Evolutionary conservation across 2,888 invertebrate species (phyloP).

Genomic region (Cenopis cana): DNA sequence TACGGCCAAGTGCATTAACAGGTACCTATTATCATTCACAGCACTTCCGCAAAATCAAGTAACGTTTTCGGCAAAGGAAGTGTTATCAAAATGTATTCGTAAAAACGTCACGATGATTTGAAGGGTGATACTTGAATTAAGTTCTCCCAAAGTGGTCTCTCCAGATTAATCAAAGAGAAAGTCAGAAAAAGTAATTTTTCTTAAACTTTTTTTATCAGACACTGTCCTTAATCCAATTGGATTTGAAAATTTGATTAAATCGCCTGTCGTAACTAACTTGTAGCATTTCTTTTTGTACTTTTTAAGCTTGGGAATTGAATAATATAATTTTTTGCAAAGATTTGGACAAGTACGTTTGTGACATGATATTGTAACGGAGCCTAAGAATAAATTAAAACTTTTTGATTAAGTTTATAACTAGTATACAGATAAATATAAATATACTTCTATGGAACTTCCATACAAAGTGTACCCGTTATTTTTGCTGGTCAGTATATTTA

Average conservation of each 20-base stretch:
- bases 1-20: too few species aligned
- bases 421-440: too few species aligned
- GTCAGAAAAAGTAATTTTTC: conserved; percentile 22
- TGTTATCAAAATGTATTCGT: conserved; percentile 5
- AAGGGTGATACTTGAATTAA: conserved; percentile 41
- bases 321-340: not conserved
- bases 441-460: too few species aligned
- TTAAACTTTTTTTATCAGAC: conserved; percentile 41
- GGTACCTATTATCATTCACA: too few species aligned
- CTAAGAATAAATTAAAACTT: not conserved
- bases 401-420: not conserved
- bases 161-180: conserved; percentile 40
- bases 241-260: conserved; percentile 40
- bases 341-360: not conserved
- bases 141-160: conserved; percentile 33
- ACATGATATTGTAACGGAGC: not conserved
- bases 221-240: conserved; percentile 31
- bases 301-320: not conserved
- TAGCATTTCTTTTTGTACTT: conserved; percentile 1
- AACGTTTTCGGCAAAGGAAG: conserved; percentile 1
- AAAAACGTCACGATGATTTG: conserved; percentile 26
- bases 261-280: conserved; percentile 28
- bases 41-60: not conserved
- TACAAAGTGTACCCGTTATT: too few species aligned
- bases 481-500: too few species aligned